phyloP scores from a whole-genome alignment of 2,113 vertebrate species.

The Brienomyrus longianalis region DNA sequence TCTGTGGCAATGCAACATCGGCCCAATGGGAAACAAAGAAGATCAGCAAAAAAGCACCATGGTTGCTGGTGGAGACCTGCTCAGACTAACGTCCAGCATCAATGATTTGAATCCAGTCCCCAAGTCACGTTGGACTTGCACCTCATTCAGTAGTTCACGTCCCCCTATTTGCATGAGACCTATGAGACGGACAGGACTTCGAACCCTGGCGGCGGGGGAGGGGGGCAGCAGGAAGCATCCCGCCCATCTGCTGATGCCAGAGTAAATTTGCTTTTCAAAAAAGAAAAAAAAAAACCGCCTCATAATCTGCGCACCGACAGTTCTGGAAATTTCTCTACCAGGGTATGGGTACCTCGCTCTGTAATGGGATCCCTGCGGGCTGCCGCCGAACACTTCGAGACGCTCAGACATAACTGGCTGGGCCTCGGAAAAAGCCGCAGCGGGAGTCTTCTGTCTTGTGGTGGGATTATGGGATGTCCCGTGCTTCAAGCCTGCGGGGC shows the following conservation, averaged over 20 bases:
- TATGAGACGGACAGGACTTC: neutral
- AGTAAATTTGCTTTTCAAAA: neutral
- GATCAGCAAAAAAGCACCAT: neutral
- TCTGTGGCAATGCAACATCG: neutral
- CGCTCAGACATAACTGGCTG: neutral
- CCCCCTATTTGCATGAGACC: neutral
- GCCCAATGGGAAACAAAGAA: neutral
- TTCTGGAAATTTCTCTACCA: conserved; percentile 3
- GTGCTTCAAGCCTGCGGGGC: neutral
- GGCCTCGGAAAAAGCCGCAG: neutral
- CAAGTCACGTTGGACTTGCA: neutral
- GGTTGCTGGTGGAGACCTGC: neutral
- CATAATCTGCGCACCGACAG: neutral
- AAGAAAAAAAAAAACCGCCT: neutral
- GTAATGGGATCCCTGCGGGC: neutral
- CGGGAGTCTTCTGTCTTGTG: neutral
- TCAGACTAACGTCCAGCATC: neutral
- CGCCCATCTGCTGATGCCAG: neutral
- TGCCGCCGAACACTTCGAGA: neutral
- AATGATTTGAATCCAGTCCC: neutral
- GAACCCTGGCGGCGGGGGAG: neutral
- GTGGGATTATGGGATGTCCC: neutral
- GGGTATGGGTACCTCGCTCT: neutral
- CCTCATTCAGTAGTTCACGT: neutral
- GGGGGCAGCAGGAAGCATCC: neutral